Evolutionary conservation across 2,888 invertebrate genomes (phyloP).

Genomic region (Ethmia dodecea): DNA sequence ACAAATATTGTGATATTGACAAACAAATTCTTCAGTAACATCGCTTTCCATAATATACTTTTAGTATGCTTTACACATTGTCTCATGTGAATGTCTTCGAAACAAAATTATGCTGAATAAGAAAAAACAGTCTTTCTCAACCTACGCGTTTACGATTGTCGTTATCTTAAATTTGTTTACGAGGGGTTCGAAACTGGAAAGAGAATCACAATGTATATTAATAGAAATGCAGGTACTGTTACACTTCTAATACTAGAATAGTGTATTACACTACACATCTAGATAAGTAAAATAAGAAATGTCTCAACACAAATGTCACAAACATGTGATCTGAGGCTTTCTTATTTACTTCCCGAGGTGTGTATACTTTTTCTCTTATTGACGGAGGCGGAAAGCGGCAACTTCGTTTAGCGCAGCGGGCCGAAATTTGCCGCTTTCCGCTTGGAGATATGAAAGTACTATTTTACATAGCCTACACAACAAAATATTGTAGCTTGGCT

Average conservation of each 20-base stretch:
- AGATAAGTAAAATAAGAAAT: no score
- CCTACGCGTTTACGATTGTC: constrained; percentile 1
- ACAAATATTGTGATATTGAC: no score
- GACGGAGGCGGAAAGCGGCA: no score
- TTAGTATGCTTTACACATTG: background rate
- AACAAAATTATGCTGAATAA: background rate
- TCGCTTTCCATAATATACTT: no score
- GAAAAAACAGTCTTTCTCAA: background rate
- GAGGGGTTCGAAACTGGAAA: background rate
- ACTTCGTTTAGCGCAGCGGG: no score
- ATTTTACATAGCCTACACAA: constrained; percentile 4
- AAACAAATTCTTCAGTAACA: no score
- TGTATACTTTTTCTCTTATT: no score
- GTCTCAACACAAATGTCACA: no score
- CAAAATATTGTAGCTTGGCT: constrained; percentile 9
- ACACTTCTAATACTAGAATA: constrained; percentile 4
- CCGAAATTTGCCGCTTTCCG: no score
- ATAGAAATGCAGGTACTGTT: constrained; percentile 4
- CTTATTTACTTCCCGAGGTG: no score
- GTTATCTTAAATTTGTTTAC: constrained; percentile 4
- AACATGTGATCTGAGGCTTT: no score
- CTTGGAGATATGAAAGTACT: background rate
- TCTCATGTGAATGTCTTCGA: background rate
- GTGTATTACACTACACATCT: background rate
- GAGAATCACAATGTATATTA: constrained; percentile 3